Base-by-base conservation (phyloP, 2,797 vertebrate species). In the Gymnodraco acuticeps region DNA sequence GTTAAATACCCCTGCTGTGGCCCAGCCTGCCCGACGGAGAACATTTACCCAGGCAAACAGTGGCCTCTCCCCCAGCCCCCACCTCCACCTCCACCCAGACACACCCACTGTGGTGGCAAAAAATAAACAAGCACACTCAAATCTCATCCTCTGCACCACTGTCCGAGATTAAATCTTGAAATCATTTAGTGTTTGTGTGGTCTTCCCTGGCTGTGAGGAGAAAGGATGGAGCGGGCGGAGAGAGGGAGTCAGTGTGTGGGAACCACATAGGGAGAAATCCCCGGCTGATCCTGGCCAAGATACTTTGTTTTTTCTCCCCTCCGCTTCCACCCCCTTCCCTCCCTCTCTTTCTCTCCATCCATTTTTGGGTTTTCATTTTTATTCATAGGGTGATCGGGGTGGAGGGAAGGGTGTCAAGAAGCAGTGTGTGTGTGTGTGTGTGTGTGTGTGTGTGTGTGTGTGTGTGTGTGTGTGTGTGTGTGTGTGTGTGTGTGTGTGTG, bases 161-260 rank as follows among this genome's bases (percentile, higher is more conserved):
- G 3, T 81, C 79, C 71, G 2, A 83, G 80, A 90, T 87, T 89
- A 90, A 89, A 87, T 89, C 70, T 51, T 78, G 83, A 80, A 88
- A 89, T 88, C 91, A 92, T 92, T 94, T 89, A 96, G 95, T 96
- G 94, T 97, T 97, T 99, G 97, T 99, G 97, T 99, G 98, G 97
- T 98, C 97, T 78, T 73, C 93, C 83, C 83, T 52, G 79, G 70
- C 75, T 70, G 83, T 86, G 92, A 86, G 89, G 93, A 93, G 84
- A 95, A 93, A 87, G 78, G 90, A 88, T 87, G 89, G 76, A 83
- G 78, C 82, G 87, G 77, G 85, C 90, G 86, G 88, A 91, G 83
- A 87, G 93, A 95, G 95, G 91, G 91, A 91, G 95, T 96, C 95
- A 96, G 96, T 96, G 96, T 98, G 98, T 99, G 98, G 97, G 98